phyloP scores from a whole-genome alignment of 2,113 vertebrate genomes.

The Bujurquina vittata region DNA sequence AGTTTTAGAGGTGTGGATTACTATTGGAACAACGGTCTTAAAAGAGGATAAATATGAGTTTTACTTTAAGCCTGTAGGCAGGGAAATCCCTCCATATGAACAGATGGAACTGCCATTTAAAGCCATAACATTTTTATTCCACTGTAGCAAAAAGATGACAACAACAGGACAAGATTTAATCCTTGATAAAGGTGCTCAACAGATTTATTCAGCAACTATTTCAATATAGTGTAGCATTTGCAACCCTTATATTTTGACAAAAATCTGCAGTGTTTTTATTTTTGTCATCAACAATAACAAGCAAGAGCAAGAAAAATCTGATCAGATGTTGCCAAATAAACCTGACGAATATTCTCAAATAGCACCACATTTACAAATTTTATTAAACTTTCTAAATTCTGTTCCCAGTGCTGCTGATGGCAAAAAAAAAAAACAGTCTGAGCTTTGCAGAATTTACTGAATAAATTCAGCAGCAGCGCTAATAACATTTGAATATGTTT shows the following conservation, averaged over 20 bases:
- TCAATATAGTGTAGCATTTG: constrained; percentile 2
- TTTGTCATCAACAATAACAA: constrained; percentile 12
- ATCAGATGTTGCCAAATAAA: not conserved
- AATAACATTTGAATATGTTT: not conserved
- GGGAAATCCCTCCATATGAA: constrained; percentile 28
- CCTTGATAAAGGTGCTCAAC: not conserved
- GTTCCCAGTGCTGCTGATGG: not conserved
- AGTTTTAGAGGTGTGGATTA: constrained; percentile 45
- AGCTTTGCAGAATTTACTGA: not conserved
- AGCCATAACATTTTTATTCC: constrained; percentile 1
- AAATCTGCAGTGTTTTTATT: not conserved
- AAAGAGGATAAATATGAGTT: constrained; percentile 44
- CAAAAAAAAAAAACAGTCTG: not conserved
- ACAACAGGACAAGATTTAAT: not conserved
- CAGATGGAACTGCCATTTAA: constrained; percentile 5
- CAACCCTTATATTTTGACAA: not conserved
- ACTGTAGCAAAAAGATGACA: not conserved
- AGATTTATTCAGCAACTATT: not conserved
- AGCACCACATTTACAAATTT: not conserved
- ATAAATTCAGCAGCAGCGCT: not conserved
- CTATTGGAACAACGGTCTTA: constrained; percentile 23
- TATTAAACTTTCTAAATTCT: not conserved
- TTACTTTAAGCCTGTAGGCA: constrained; percentile 38
- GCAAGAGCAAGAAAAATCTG: not conserved
- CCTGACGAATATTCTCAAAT: not conserved